Percentiles rank a stretch among this genome's conserved stretches.
Evolutionary conservation across 1,140 invertebrate species (phyloP).

Genomic region (Rhagoletis pomonella): DNA sequence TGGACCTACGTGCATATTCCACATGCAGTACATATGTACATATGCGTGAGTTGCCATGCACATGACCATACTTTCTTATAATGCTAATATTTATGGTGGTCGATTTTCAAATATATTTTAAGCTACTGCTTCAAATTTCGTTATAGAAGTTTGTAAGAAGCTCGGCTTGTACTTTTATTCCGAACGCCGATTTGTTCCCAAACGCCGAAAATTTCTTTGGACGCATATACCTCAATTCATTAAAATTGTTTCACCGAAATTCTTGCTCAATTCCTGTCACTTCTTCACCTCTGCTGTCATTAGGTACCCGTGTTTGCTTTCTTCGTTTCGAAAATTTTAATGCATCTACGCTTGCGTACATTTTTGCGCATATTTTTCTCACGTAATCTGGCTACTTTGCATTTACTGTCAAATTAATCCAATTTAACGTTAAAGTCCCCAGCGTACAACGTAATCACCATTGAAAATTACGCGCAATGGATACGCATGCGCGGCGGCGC

Average conservation of each 20-base stretch:
- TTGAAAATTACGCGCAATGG: constrained; percentile 40
- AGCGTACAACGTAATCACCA: constrained; percentile 47
- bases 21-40: too few relatives aligned
- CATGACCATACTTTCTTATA: too few relatives aligned
- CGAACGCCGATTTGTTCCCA: too few relatives aligned
- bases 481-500: constrained; percentile 10
- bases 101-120: too few relatives aligned
- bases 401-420: constrained; percentile 74
- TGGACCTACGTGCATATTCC: too few relatives aligned
- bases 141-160: too few relatives aligned
- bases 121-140: too few relatives aligned
- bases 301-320: neutral
- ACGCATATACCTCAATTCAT: neutral
- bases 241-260: neutral
- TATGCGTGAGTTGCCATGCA: too few relatives aligned
- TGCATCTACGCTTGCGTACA: constrained; percentile 18
- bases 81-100: too few relatives aligned
- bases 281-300: neutral
- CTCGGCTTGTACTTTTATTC: too few relatives aligned
- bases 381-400: constrained; percentile 59
- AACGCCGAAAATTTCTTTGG: too few relatives aligned
- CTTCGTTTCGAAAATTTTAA: neutral
- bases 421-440: constrained; percentile 68
- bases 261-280: too few relatives aligned
- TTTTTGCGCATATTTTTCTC: constrained; percentile 41